Evolutionary conservation across 2,797 vertebrate species (phyloP).

Genomic region (Poecile montanus): DNA sequence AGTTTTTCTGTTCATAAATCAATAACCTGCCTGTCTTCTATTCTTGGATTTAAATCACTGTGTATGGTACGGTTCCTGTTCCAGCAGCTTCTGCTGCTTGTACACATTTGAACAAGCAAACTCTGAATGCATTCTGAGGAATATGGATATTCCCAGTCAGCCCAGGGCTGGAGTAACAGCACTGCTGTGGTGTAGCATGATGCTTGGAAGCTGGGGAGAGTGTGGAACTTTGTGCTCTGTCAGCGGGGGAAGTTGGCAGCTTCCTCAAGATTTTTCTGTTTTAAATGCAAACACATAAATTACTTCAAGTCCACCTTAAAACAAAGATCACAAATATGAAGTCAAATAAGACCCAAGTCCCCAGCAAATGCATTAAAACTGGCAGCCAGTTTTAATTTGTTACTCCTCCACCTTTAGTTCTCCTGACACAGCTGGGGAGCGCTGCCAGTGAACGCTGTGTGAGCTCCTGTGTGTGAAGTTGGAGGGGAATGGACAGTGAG

Average conservation of each 20-base stretch:
- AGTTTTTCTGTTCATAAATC: neutral
- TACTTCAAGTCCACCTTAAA: neutral
- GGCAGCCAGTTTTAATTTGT: neutral
- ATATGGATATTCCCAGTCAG: neutral
- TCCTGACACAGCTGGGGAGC: neutral
- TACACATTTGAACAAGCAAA: neutral
- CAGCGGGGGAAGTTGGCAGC: neutral
- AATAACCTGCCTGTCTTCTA: neutral
- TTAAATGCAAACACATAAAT: neutral
- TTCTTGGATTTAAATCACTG: neutral
- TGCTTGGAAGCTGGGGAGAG: neutral
- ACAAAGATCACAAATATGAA: neutral
- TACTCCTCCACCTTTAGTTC: neutral
- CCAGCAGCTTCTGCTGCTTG: neutral
- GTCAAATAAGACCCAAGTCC: neutral
- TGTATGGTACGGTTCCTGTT: neutral
- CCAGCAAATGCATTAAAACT: neutral
- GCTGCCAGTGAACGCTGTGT: neutral
- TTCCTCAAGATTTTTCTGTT: neutral
- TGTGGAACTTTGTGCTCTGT: neutral
- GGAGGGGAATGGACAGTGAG: neutral
- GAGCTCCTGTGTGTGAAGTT: neutral
- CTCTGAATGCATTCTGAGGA: neutral
- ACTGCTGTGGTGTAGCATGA: accelerated
- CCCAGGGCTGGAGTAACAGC: neutral